These are phyloP conservation scores for Pseudomyrmex concolor DNA, from an alignment of 1,140 invertebrate genomes.

Conservation along the genomic window DNA sequence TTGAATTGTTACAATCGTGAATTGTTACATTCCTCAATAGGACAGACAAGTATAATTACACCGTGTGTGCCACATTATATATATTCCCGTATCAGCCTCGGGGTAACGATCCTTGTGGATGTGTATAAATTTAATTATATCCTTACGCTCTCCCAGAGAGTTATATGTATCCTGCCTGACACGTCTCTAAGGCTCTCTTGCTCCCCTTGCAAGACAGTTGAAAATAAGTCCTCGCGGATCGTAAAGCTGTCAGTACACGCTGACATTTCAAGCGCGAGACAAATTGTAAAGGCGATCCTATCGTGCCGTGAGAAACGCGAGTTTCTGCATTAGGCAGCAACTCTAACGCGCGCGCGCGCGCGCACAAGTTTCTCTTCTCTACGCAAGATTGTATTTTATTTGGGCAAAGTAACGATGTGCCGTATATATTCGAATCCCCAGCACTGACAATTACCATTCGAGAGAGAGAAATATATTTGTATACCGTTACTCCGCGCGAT, in stretches of 20 bases:
- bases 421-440: constrained; percentile 32
- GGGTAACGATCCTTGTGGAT: constrained; percentile 33
- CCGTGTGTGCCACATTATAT: constrained; percentile 27
- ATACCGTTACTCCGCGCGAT: constrained; percentile 52
- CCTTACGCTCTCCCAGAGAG: constrained; percentile 1
- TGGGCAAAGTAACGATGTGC: constrained; percentile 23
- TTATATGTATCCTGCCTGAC: constrained; percentile 14
- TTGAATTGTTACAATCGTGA: constrained; percentile 1
- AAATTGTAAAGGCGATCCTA: constrained; percentile 59
- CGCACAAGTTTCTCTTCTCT: constrained; percentile 10
- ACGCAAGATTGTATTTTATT: constrained; percentile 50
- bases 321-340: constrained; percentile 45
- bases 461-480: not conserved
- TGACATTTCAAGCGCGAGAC: constrained; percentile 59
- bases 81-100: constrained; percentile 13
- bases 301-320: constrained; percentile 55
- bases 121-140: constrained; percentile 56
- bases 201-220: constrained; percentile 24
- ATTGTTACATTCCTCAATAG: constrained; percentile 36
- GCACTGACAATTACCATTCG: constrained; percentile 34
- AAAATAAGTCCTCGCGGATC: constrained; percentile 52
- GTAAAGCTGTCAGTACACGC: constrained; percentile 48
- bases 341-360: not conserved
- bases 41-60: constrained; percentile 33
- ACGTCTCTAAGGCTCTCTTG: constrained; percentile 24